Conservation (phyloP, 2,888 invertebrate species). For the Mylabris sibirica region DNA sequence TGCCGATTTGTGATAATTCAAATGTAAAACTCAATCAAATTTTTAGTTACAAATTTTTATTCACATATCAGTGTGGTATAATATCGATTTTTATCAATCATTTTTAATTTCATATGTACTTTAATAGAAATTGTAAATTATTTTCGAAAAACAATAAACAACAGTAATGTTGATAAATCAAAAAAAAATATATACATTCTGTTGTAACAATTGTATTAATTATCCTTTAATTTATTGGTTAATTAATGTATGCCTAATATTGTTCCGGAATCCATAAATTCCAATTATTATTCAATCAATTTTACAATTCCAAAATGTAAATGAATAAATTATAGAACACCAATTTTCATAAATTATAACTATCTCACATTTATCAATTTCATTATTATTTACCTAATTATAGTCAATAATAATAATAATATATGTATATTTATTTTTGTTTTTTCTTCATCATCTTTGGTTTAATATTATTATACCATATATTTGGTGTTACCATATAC, state of each 20-base stretch:
- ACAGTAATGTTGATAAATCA: background rate
- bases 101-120: background rate
- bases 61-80: background rate
- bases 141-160: background rate
- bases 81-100: background rate
- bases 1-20: background rate
- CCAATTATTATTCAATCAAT: background rate
- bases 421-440: background rate
- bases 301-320: constrained; percentile 3
- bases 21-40: background rate
- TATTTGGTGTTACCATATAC: background rate
- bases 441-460: background rate
- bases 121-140: background rate
- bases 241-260: background rate
- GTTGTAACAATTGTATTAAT: background rate
- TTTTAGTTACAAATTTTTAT: constrained; percentile 10
- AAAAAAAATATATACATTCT: background rate
- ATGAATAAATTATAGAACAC: background rate
- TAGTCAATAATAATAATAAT: background rate
- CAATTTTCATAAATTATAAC: background rate
- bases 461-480: background rate
- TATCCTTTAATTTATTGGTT: constrained; percentile 1
- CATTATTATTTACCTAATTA: background rate
- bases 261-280: background rate
- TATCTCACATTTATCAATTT: background rate